Percentiles rank a stretch among this genome's conserved stretches.
phyloP scores from a whole-genome alignment of 1,140 invertebrate genomes.

The Danaus melanippus region DNA sequence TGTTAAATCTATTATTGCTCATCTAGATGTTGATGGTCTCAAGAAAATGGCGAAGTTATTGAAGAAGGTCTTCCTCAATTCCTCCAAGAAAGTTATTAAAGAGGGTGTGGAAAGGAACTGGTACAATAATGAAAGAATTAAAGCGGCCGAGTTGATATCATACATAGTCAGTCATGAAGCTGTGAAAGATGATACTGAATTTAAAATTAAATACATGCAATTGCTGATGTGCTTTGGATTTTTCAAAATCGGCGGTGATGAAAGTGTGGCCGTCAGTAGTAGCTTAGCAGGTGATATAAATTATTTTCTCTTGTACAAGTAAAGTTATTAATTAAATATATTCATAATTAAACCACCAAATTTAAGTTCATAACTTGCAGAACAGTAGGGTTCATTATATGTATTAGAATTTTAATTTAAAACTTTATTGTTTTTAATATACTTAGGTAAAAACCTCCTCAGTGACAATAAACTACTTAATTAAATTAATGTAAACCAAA shows the following conservation, averaged over 20 bases:
- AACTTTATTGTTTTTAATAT: too few relatives aligned
- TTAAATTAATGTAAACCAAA: constrained; percentile 1
- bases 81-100: constrained; percentile 67
- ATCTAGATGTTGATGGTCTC: constrained; percentile 74
- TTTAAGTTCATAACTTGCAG: background rate
- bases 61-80: constrained; percentile 71
- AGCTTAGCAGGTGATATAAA: constrained; percentile 74
- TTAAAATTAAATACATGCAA: constrained; percentile 77
- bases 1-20: constrained; percentile 74
- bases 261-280: constrained; percentile 66
- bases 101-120: constrained; percentile 70
- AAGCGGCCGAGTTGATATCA: constrained; percentile 77
- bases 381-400: background rate
- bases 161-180: constrained; percentile 76
- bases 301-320: background rate
- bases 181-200: constrained; percentile 74
- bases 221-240: constrained; percentile 77
- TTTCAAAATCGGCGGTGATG: constrained; percentile 71
- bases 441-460: too few relatives aligned
- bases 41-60: constrained; percentile 76
- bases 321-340: too few relatives aligned
- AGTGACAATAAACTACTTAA: too few relatives aligned
- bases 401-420: background rate
- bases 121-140: constrained; percentile 78
- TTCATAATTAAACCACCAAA: too few relatives aligned